Evolutionary conservation across 2,888 invertebrate genomes (phyloP), one percentile per base, ranked within the genome.

Genomic region (Linhomoeus sp.): DNA sequence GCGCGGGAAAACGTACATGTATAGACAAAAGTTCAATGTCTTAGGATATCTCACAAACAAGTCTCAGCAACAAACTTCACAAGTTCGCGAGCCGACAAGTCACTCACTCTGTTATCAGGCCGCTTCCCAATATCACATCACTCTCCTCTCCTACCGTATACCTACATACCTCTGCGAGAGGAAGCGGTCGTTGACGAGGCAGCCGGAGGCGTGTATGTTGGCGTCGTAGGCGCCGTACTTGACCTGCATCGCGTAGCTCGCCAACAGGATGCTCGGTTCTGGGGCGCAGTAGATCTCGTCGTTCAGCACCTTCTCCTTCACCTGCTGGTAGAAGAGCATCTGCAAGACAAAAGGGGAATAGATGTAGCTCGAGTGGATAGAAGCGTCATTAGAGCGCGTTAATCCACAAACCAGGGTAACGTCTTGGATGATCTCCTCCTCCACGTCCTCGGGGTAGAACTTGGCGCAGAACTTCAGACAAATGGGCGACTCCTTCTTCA

Each of bases 221-320:
- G 83, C 78, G 67, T 81, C 80, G 72, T 80, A 86, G 71, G 97
- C 94, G 9, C 92, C 92, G 69, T 94, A 90, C 61, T 97, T 80
- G 47, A 60, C 59, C 43, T 97, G 97, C 53, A 90, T 88, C 41
- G 97, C 94, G 70, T 94, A 97, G 45, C 94, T 94, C 23, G 92
- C 92, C 51, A 97, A 73, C 53, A 97, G 76, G 41, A 97, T 94
- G n/a, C 59, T 56, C 44, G 94, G 94, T 74, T 97, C 97, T 37
- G 97, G 88, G 53, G 97, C 94, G 69, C 94, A 97, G 72, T 94
- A 99, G 64, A 97, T 87, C 72, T 97, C 94, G 70, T 97, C 94
- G 48, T 83, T 84, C 55, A 97, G 75, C 68, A 97, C 92, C 58
- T 81, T 83, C 71, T 92, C 94, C 73, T 94, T 94, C 56, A 90